phyloP scores from a whole-genome alignment of 2,113 vertebrate species.

The Phyllostomus discolor region DNA sequence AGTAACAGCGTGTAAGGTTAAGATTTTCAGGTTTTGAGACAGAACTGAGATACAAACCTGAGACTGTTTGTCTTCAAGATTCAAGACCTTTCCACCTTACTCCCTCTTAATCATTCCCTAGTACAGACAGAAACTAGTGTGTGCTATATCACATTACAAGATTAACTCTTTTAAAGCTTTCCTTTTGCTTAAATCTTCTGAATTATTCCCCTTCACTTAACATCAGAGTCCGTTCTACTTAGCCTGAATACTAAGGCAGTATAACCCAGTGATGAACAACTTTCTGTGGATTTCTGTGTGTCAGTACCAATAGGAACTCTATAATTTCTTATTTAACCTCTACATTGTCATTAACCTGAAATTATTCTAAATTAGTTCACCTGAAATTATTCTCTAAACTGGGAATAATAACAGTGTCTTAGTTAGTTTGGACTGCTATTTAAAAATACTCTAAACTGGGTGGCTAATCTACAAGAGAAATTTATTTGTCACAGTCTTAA shows the following conservation, averaged over 20 bases:
- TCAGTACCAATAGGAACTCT: neutral
- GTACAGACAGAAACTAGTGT: neutral
- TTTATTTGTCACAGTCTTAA: neutral
- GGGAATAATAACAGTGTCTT: neutral
- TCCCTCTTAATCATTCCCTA: neutral
- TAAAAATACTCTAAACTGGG: neutral
- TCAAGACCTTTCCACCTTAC: neutral
- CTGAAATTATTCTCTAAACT: slow-evolving; percentile 8
- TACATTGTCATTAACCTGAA: neutral
- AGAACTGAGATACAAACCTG: neutral
- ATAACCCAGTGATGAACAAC: neutral
- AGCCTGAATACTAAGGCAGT: neutral
- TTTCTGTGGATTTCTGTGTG: neutral
- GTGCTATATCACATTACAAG: neutral
- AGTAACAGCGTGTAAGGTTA: neutral
- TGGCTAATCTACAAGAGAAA: neutral
- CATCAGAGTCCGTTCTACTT: neutral
- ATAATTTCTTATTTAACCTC: neutral
- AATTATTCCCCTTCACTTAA: neutral
- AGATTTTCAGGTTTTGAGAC: neutral
- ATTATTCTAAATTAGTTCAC: neutral
- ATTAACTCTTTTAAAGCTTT: neutral
- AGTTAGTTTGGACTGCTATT: neutral
- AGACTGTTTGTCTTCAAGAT: neutral
- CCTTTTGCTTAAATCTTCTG: neutral